Evolutionary conservation across 2,888 invertebrate genomes (phyloP), one percentile per base, ranked within the genome.

Genomic region (Elmis aenea): DNA sequence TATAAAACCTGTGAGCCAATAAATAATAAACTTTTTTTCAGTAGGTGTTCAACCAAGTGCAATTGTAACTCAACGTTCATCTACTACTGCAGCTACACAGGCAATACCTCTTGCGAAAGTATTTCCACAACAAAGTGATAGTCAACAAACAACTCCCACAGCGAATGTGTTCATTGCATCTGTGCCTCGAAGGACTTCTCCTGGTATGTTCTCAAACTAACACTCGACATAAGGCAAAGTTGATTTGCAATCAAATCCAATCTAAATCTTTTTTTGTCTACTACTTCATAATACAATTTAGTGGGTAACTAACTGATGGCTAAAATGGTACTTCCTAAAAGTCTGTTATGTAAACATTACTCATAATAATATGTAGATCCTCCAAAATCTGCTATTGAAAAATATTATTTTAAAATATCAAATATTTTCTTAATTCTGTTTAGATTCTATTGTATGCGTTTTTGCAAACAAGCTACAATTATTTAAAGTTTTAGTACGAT

Each of bases 81-180:
- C 58, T 13, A 46, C 49, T 14, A 59, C 62, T 4, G 60, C 61
- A 18, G 54, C 64, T 13, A 51, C 65, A 4, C 66, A 67, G 51
- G 51, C 66, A 24, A 63, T 67, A 45, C 64, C 67, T 3, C 62
- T 68, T 36, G 63, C 64, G 25, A 68, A 66, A 51, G 67, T 67
- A 8, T 66, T 62, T 48, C 57, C 65, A 5, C 55, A 53, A 26
- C 55, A 54, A 34, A 50, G 47, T 5, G 66, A 63, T 13, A 58
- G 50, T 35, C 59, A 55, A 38, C 58, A 55, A 20, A 33, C 31
- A 16, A 46, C 57, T 18, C 48, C 56, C 4, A 41, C 56, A 16
- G 49, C 64, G 3, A 66, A 59, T 48, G 62, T 67, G 15, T 67
- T 58, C 41, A 66, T 68, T 29, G 57, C 58, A 24, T 48, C 58